Evolutionary conservation across 2,888 invertebrate species (phyloP).

Genomic region (Scaptomyza caliginosa): DNA sequence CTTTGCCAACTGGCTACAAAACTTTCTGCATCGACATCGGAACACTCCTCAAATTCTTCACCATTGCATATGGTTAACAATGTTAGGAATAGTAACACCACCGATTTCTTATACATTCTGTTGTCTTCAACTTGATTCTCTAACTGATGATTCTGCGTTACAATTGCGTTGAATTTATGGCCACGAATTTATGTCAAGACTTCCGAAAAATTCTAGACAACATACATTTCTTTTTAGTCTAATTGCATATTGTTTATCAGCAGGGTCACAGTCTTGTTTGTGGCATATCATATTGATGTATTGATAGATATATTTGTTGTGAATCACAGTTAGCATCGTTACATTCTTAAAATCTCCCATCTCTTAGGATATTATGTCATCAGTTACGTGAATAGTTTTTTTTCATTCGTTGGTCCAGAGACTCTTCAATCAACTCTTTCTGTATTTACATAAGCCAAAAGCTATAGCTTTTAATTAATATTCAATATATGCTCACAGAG

Average conservation of each 20-base stretch:
- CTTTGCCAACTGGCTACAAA: constrained; percentile 72
- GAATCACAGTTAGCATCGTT: constrained; percentile 13
- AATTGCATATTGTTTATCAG: constrained; percentile 61
- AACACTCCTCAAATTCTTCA: constrained; percentile 69
- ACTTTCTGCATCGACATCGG: constrained; percentile 44
- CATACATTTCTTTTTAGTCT: constrained; percentile 69
- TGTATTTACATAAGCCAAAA: constrained; percentile 64
- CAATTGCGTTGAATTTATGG: constrained; percentile 51
- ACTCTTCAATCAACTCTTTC: constrained; percentile 37
- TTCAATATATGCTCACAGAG: constrained; percentile 61
- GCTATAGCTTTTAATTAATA: constrained; percentile 60
- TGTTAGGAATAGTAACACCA: constrained; percentile 10
- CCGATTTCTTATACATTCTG: constrained; percentile 51
- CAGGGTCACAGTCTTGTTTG: constrained; percentile 16
- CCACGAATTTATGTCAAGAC: constrained; percentile 16
- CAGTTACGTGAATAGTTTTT: constrained; percentile 36
- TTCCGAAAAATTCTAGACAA: constrained; percentile 10
- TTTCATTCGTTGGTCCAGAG: constrained; percentile 32
- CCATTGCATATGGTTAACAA: neutral
- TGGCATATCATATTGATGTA: constrained; percentile 2
- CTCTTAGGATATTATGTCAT: constrained; percentile 51
- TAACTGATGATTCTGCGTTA: constrained; percentile 45
- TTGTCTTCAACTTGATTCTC: constrained; percentile 22
- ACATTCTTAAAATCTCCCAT: constrained; percentile 8
- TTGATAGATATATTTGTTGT: constrained; percentile 4